Evolutionary conservation across 2,888 invertebrate species (phyloP).

Genomic region (Fissipunctia ypsillon): DNA sequence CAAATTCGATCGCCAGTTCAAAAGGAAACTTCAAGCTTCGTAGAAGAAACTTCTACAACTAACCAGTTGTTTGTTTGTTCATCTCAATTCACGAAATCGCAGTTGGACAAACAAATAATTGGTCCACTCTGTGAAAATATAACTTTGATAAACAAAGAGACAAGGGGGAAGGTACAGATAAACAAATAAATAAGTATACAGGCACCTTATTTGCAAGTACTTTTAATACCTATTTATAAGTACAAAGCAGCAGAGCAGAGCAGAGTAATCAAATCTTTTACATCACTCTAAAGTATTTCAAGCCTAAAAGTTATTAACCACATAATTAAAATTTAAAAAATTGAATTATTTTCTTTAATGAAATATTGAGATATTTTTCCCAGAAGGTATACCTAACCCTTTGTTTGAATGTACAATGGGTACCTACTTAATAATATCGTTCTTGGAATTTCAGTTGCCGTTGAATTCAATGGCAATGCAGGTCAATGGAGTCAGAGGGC

Average conservation of each 20-base stretch:
- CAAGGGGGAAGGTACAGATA: background rate
- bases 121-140: slow-evolving; percentile 35
- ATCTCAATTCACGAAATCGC: slow-evolving; percentile 46
- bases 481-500: background rate
- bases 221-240: no score
- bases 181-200: background rate
- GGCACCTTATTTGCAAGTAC: background rate
- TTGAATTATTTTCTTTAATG: no score
- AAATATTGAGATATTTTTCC: no score
- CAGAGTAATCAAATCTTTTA: background rate
- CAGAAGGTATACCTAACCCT: no score
- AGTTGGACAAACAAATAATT: slow-evolving; percentile 58
- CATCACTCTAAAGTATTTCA: background rate
- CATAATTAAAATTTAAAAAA: no score
- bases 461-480: background rate
- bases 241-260: no score
- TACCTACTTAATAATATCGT: background rate
- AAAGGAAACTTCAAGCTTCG: slow-evolving; percentile 22
- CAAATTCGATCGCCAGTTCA: slow-evolving; percentile 3
- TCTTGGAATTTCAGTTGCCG: background rate
- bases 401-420: background rate
- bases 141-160: slow-evolving; percentile 22
- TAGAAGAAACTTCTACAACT: slow-evolving; percentile 33
- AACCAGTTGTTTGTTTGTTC: slow-evolving; percentile 58
- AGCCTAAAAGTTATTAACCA: background rate